Percentiles rank a stretch among this genome's conserved stretches.
These are phyloP conservation scores for Heteromormyrus szaboi DNA, from an alignment of 2,797 vertebrate species.

Conservation along the genomic window DNA sequence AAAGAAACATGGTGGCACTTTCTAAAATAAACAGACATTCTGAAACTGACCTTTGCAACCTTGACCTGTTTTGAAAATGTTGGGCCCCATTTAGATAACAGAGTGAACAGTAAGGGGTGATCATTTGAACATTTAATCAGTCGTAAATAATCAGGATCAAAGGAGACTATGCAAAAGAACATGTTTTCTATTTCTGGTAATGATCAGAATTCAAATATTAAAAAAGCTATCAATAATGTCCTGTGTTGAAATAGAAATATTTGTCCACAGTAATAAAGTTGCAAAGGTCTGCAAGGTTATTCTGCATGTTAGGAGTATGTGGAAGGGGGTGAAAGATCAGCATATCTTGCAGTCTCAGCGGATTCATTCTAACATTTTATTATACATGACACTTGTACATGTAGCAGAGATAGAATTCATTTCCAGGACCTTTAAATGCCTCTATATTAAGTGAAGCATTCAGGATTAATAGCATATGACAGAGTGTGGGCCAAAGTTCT, in stretches of 20 bases:
- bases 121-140: slow-evolving; percentile 62
- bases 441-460: neutral
- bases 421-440: neutral
- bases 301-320: neutral
- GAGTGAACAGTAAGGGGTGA: slow-evolving; percentile 51
- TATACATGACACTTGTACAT: neutral
- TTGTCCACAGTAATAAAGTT: slow-evolving; percentile 49
- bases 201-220: slow-evolving; percentile 53
- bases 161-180: slow-evolving; percentile 56
- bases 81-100: slow-evolving; percentile 29
- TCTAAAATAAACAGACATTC: neutral
- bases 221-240: slow-evolving; percentile 62
- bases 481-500: neutral
- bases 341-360: neutral
- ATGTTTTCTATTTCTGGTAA: slow-evolving; percentile 29
- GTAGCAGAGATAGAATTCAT: neutral
- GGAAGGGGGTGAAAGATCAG: neutral
- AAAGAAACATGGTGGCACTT: neutral
- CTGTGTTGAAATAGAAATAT: slow-evolving; percentile 68
- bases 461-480: neutral
- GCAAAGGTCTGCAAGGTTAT: neutral
- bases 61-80: slow-evolving; percentile 19
- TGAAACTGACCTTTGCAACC: slow-evolving; percentile 13
- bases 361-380: neutral
- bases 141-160: slow-evolving; percentile 70